A percentile compares a stretch with the other conserved stretches of the same genome.
phyloP scores from a whole-genome alignment of 2,113 vertebrate species.

The Oreochromis spilurus region DNA sequence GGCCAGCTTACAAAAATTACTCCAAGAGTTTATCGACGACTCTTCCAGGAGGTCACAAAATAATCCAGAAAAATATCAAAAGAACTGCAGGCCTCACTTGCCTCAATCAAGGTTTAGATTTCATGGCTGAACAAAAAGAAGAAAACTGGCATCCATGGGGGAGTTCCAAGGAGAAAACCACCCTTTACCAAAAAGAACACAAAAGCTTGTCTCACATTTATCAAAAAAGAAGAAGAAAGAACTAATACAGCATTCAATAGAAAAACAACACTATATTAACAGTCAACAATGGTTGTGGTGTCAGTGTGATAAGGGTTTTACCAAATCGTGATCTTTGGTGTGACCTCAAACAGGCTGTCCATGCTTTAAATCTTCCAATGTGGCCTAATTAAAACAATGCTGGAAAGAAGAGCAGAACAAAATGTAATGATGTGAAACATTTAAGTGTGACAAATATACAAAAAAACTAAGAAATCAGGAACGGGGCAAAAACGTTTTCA shows the following conservation, averaged over 20 bases:
- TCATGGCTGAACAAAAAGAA: background rate
- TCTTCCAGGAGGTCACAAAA: background rate
- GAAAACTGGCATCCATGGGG: background rate
- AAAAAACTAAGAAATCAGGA: rapidly evolving
- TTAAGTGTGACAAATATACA: background rate
- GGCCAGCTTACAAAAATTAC: rapidly evolving
- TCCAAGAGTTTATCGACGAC: rapidly evolving
- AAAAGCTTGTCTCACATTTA: background rate
- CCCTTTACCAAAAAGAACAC: background rate
- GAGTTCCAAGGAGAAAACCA: background rate
- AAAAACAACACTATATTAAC: background rate
- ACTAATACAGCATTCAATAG: background rate
- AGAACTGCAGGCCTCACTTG: background rate
- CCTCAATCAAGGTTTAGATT: background rate
- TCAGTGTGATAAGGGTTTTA: background rate
- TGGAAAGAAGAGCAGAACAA: rapidly evolving
- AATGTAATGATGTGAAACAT: background rate
- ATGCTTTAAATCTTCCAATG: background rate
- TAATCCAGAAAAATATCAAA: background rate
- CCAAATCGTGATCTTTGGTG: background rate
- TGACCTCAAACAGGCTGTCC: background rate
- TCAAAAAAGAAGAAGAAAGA: background rate
- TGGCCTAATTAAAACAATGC: background rate
- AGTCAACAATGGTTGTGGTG: background rate
- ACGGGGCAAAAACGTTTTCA: background rate